A percentile compares a stretch with the other conserved stretches of the same genome.
These are phyloP conservation scores for Leptoclinus maculatus DNA, from an alignment of 2,797 vertebrate genomes.

Conservation along the genomic window DNA sequence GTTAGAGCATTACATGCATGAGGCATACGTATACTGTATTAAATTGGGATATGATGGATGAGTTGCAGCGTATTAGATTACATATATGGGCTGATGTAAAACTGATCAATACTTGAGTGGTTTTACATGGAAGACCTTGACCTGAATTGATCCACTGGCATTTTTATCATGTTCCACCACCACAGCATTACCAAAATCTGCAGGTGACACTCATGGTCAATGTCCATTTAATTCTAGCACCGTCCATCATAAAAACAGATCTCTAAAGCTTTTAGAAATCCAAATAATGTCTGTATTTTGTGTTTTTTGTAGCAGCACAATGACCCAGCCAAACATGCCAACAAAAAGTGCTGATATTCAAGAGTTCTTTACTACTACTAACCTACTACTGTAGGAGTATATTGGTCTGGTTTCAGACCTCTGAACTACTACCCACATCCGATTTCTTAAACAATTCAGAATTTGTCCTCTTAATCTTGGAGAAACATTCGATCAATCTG, in stretches of 20 bases:
- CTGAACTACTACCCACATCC: neutral
- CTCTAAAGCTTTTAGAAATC: neutral
- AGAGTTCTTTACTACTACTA: neutral
- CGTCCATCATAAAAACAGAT: neutral
- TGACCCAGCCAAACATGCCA: neutral
- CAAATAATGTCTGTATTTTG: neutral
- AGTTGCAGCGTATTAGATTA: conserved; percentile 42
- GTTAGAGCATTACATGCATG: conserved; percentile 16
- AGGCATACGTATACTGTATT: neutral
- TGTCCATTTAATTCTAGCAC: neutral
- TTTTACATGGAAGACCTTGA: conserved; percentile 57
- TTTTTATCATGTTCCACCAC: conserved; percentile 34
- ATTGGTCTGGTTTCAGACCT: neutral
- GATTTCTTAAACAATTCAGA: neutral
- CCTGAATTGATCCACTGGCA: conserved; percentile 49
- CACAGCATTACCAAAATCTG: conserved; percentile 14
- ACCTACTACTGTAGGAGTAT: neutral
- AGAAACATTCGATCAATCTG: neutral
- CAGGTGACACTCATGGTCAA: neutral
- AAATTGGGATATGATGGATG: conserved; percentile 43
- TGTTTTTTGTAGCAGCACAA: neutral
- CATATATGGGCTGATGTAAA: conserved; percentile 19
- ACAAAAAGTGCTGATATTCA: neutral
- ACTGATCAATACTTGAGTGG: conserved; percentile 59
- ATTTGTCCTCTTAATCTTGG: neutral